Conservation (phyloP, 2,888 invertebrate genomes). For the Branchellion lobata region DNA sequence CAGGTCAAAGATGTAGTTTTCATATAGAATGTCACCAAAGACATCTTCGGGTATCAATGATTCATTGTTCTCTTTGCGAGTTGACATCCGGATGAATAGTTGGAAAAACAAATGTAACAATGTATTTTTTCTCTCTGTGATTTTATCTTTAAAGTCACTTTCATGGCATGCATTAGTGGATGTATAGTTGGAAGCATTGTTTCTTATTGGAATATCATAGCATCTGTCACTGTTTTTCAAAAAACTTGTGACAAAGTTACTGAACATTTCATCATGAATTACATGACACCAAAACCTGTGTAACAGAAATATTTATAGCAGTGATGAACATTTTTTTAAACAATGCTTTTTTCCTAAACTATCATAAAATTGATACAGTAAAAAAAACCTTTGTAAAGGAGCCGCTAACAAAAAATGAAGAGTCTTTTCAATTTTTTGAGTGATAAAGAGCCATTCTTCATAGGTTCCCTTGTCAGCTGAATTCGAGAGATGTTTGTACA, state of each 20-base stretch:
- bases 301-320: too few species aligned
- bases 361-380: not conserved
- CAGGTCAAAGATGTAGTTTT: constrained; percentile 79
- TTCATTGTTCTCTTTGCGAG: constrained; percentile 73
- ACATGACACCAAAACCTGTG: constrained; percentile 66
- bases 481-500: not conserved
- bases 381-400: constrained; percentile 12
- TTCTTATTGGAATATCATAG: constrained; percentile 11
- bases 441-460: constrained; percentile 27
- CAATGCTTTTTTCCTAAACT: not conserved
- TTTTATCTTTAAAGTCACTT: not conserved
- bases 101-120: constrained; percentile 68
- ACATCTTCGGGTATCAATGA: constrained; percentile 68
- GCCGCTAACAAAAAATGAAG: constrained; percentile 1
- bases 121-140: constrained; percentile 66
- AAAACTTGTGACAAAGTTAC: constrained; percentile 72
- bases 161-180: not conserved
- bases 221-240: constrained; percentile 73
- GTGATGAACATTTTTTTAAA: too few species aligned
- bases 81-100: constrained; percentile 75
- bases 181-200: not conserved
- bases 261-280: constrained; percentile 70
- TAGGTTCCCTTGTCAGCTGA: not conserved
- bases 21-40: constrained; percentile 74
- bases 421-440: constrained; percentile 21